These are phyloP conservation scores for Caranx melampygus DNA, from an alignment of 2,113 vertebrate species.

Conservation along the genomic window DNA sequence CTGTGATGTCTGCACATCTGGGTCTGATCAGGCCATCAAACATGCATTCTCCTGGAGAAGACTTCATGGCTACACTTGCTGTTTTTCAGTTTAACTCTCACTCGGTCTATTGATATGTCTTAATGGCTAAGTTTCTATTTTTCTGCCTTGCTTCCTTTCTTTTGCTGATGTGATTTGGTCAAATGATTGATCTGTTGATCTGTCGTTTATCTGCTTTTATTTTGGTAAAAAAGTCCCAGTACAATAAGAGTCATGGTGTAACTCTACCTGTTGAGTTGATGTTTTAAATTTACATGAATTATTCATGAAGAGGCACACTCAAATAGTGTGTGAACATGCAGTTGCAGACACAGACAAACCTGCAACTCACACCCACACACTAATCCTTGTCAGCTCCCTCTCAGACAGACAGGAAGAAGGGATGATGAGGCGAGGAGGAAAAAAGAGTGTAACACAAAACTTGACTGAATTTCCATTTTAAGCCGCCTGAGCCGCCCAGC, in stretches of 20 bases:
- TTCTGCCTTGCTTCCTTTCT: neutral
- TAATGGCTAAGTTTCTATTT: neutral
- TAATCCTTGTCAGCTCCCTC: conserved; percentile 36
- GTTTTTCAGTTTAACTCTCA: conserved; percentile 32
- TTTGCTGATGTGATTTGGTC: neutral
- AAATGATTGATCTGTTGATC: neutral
- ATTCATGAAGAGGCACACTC: conserved; percentile 1
- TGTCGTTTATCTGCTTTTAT: neutral
- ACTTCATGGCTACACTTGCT: neutral
- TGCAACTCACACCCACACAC: neutral
- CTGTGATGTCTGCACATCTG: conserved; percentile 43
- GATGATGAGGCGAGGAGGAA: conserved; percentile 46
- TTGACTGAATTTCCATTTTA: conserved; percentile 68
- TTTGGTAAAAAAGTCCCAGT: neutral
- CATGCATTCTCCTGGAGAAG: neutral
- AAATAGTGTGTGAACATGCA: conserved; percentile 29
- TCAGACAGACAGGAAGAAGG: conserved; percentile 56
- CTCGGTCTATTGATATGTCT: neutral
- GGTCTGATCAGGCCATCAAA: conserved; percentile 29
- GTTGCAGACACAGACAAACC: conserved; percentile 12
- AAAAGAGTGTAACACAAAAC: conserved; percentile 46
- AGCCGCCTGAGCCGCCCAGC: conserved; percentile 20
- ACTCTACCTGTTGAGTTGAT: neutral
- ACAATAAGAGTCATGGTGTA: neutral
- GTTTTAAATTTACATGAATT: conserved; percentile 30